These are phyloP conservation scores for Orchesella flavescens DNA, from an alignment of 2,888 invertebrate species.

Conservation along the genomic window DNA sequence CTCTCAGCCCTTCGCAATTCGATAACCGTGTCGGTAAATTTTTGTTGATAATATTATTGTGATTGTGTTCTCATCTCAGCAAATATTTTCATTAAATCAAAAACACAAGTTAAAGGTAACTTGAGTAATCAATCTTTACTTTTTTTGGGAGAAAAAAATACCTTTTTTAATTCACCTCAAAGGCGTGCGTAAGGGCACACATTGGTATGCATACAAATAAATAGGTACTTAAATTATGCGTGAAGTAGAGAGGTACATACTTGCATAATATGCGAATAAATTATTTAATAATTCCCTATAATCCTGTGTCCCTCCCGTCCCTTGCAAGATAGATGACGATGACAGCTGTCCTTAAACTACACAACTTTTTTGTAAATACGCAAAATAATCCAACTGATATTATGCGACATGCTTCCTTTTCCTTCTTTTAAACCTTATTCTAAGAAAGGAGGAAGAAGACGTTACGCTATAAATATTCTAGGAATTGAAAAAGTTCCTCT, in stretches of 20 bases:
- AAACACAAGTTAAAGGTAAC: slow-evolving; percentile 16
- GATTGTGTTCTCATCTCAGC: too few species aligned
- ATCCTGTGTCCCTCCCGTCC: slow-evolving; percentile 16
- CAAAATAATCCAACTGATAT: neutral
- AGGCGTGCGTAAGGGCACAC: slow-evolving; percentile 13
- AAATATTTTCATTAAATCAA: neutral
- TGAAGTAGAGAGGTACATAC: neutral
- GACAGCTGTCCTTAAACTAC: slow-evolving; percentile 31
- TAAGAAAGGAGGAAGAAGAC: neutral
- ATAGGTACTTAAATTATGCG: slow-evolving; percentile 42
- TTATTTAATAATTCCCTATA: slow-evolving; percentile 10
- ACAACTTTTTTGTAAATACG: neutral
- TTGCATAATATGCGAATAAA: slow-evolving; percentile 13
- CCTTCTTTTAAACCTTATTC: neutral
- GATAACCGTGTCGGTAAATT: neutral
- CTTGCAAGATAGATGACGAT: too few species aligned
- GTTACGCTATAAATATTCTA: too few species aligned
- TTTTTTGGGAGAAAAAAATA: neutral
- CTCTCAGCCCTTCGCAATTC: neutral
- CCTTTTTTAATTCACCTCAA: neutral
- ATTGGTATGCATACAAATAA: neutral
- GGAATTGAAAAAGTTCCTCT: too few species aligned
- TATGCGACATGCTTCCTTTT: neutral
- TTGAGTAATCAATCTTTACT: slow-evolving; percentile 31
- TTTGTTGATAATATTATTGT: too few species aligned